Base-by-base conservation (phyloP, 2,888 invertebrate species). In the Lypha dubia region DNA sequence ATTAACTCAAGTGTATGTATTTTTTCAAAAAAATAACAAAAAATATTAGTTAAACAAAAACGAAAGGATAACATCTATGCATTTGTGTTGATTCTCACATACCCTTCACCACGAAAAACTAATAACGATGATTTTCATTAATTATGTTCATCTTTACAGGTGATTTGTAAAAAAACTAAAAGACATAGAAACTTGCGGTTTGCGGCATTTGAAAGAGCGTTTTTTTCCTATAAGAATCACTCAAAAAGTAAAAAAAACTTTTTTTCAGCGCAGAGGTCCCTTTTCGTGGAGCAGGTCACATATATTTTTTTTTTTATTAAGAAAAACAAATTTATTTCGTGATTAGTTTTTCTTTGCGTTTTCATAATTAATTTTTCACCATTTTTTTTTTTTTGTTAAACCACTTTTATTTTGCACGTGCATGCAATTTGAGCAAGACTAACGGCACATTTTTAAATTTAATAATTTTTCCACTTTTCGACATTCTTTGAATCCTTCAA, bases 11-110 rank as follows among this genome's bases (percentile, higher is more conserved):
- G n/a, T 6, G 4, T 11, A 15, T 15, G n/a, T n/a, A 44, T 44
- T n/a, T n/a, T 44, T 44, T n/a, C n/a, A 44, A 44, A 44, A 68
- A 53, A 49, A 44, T 4, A 15, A 22, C 53, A 6, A 58, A 56
- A 67, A 24, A 63, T 17, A 73, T 35, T 38, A 51, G 22, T 15
- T n/a, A 17, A 32, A 17, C 15, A 46, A 38, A n/a, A 68, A 60
- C 28, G 20, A 15, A 22, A 13, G 13, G 13, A 53, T 38, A 17
- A 22, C n/a, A n/a, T n/a, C n/a, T 60, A 51, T 7, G 28, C 28
- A 32, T 15, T 17, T 56, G 9, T 32, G 9, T 32, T n/a, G 32
- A 32, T 32, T 56, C 32, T 56, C 32, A 32, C 9, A 8, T 32
- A 32, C 32, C 56, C 56, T 32, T 56, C 17, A 56, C 32, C 56